These are phyloP conservation scores for Dinoponera quadriceps DNA, from an alignment of 1,140 invertebrate genomes.

Conservation along the genomic window DNA sequence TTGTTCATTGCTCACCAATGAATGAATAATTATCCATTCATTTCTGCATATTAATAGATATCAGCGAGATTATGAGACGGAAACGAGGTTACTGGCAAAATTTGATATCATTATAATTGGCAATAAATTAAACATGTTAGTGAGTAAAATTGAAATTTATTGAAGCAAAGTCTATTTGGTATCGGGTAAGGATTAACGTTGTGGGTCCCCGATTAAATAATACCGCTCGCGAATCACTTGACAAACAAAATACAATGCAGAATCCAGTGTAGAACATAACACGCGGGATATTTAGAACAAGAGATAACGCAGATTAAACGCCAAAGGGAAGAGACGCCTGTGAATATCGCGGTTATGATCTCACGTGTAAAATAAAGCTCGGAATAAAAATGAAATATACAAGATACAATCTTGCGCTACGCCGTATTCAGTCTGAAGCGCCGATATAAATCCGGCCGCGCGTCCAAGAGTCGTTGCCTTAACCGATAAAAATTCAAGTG, in stretches of 20 bases:
- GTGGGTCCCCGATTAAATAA: background rate
- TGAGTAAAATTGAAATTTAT: background rate
- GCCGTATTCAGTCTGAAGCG: slow-evolving; percentile 4
- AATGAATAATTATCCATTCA: no score
- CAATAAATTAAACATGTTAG: no score
- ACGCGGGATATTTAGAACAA: background rate
- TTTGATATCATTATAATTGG: no score
- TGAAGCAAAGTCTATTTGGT: background rate
- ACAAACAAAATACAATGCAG: background rate
- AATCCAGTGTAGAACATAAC: background rate
- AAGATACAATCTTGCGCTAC: background rate
- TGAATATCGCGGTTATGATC: background rate
- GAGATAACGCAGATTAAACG: background rate
- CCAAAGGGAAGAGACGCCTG: background rate
- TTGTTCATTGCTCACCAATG: no score
- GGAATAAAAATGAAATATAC: slow-evolving; percentile 14
- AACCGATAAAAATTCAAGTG: slow-evolving; percentile 42
- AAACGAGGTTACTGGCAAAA: no score
- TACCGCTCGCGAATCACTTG: background rate
- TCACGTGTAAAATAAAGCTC: background rate
- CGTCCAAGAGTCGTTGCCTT: background rate
- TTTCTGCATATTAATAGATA: no score
- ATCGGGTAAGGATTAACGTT: background rate
- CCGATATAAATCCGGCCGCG: background rate
- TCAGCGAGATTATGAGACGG: no score